Evolutionary conservation across 2,797 vertebrate species (phyloP).

Genomic region (Lithobates sylvaticus): DNA sequence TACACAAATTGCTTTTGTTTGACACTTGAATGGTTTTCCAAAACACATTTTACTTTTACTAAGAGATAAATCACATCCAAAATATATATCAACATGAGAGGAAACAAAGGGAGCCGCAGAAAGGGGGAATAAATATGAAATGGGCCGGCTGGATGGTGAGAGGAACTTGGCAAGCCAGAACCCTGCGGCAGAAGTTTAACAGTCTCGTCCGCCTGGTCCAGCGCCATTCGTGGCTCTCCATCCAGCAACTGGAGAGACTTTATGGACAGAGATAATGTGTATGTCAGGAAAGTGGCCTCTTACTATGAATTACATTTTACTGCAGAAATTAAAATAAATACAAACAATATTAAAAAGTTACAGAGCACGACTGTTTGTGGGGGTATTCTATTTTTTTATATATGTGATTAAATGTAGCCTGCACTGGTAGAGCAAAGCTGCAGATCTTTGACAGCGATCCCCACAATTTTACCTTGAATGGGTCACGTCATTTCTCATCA

Average conservation of each 20-base stretch:
- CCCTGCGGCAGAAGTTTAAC: slow-evolving; percentile 43
- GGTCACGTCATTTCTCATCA: too few species aligned
- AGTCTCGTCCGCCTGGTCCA: not conserved
- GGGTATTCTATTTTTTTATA: not conserved
- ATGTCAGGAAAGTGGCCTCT: slow-evolving; percentile 1
- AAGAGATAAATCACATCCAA: slow-evolving; percentile 26
- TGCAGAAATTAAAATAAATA: not conserved
- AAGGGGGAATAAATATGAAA: not conserved
- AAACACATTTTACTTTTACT: slow-evolving; percentile 33
- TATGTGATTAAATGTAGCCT: too few species aligned
- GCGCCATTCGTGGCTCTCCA: not conserved
- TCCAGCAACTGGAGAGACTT: not conserved
- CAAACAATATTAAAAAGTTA: slow-evolving; percentile 10
- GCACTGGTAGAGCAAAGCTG: too few species aligned
- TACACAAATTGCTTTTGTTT: slow-evolving; percentile 15
- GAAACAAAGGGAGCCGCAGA: slow-evolving; percentile 10
- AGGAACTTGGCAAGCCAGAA: slow-evolving; percentile 10
- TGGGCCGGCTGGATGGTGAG: not conserved
- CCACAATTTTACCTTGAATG: too few species aligned
- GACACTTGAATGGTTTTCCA: slow-evolving; percentile 28
- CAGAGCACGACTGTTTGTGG: not conserved
- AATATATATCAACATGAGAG: slow-evolving; percentile 23
- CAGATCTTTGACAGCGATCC: too few species aligned
- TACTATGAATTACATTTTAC: slow-evolving; percentile 15
- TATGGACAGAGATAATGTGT: slow-evolving; percentile 19